phyloP scores from a whole-genome alignment of 2,888 invertebrate genomes.

The Caenorhabditis angaria region DNA sequence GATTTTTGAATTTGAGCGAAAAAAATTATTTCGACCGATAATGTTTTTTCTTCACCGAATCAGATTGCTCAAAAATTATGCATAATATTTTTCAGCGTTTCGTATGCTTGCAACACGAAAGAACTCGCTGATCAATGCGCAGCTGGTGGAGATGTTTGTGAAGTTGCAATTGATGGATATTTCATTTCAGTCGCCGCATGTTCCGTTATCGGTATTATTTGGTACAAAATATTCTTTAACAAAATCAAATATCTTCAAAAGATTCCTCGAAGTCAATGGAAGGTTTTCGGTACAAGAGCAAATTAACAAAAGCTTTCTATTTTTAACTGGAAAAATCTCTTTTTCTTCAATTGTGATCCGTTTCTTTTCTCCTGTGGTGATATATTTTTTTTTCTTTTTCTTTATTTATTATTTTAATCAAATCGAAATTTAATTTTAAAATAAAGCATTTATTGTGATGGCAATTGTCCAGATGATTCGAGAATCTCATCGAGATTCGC shows the following conservation, averaged over 20 bases:
- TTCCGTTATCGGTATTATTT: slow-evolving; percentile 65
- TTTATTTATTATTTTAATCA: slow-evolving; percentile 20
- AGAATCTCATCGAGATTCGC: slow-evolving; percentile 17
- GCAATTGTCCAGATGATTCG: slow-evolving; percentile 16
- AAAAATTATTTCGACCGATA: not conserved
- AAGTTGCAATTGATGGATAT: slow-evolving; percentile 66
- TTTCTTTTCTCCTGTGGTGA: not conserved
- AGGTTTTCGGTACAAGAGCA: slow-evolving; percentile 59
- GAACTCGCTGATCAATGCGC: slow-evolving; percentile 63
- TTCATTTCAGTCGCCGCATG: slow-evolving; percentile 69
- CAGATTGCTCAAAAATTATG: not conserved
- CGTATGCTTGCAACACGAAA: slow-evolving; percentile 66
- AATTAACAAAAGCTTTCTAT: slow-evolving; percentile 3
- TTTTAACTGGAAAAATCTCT: not conserved
- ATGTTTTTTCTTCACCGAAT: slow-evolving; percentile 2
- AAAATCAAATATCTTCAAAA: slow-evolving; percentile 68
- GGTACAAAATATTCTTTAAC: slow-evolving; percentile 68
- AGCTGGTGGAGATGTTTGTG: slow-evolving; percentile 68
- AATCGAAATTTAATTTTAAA: not conserved
- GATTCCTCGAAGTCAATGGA: slow-evolving; percentile 69
- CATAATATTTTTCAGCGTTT: slow-evolving; percentile 55
- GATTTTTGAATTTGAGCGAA: not conserved
- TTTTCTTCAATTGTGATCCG: slow-evolving; percentile 16
- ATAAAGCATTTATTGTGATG: slow-evolving; percentile 8
- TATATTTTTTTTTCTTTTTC: not conserved